These are phyloP conservation scores for Propsilocerus akamusi DNA, from an alignment of 1,140 invertebrate genomes.

Conservation along the genomic window DNA sequence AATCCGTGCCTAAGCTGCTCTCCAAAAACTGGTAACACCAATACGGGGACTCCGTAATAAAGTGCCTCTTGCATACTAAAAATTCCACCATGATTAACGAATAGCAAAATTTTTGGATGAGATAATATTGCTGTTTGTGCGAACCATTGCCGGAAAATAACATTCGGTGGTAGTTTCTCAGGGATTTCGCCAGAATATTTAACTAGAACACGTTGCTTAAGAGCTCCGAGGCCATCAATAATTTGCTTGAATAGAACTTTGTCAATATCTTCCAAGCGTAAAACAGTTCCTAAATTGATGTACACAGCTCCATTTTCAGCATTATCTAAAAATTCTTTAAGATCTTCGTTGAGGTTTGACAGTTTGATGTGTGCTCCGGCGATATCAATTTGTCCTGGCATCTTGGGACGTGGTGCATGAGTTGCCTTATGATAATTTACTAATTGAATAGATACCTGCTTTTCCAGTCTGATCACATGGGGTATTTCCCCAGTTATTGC, in stretches of 20 bases:
- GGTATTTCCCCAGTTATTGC: neutral
- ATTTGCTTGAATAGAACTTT: conserved; percentile 20
- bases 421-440: conserved; percentile 29
- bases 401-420: conserved; percentile 24
- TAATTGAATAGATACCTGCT: conserved; percentile 32
- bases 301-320: conserved; percentile 35
- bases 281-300: conserved; percentile 37
- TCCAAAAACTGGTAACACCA: conserved; percentile 10
- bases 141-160: conserved; percentile 41
- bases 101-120: conserved; percentile 32
- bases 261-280: conserved; percentile 30
- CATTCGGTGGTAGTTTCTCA: conserved; percentile 29
- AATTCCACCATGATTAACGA: conserved; percentile 32
- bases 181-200: conserved; percentile 31
- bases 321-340: conserved; percentile 28
- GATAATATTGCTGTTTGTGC: conserved; percentile 36
- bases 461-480: conserved; percentile 16
- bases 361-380: conserved; percentile 28
- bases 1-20: conserved; percentile 24
- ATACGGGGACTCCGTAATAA: neutral
- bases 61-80: neutral
- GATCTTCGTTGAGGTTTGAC: conserved; percentile 20
- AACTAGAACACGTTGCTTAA: conserved; percentile 41
- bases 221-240: conserved; percentile 30
- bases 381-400: conserved; percentile 28